These are phyloP conservation scores for Lates japonicus DNA, from an alignment of 2,797 vertebrate species.

Conservation along the genomic window DNA sequence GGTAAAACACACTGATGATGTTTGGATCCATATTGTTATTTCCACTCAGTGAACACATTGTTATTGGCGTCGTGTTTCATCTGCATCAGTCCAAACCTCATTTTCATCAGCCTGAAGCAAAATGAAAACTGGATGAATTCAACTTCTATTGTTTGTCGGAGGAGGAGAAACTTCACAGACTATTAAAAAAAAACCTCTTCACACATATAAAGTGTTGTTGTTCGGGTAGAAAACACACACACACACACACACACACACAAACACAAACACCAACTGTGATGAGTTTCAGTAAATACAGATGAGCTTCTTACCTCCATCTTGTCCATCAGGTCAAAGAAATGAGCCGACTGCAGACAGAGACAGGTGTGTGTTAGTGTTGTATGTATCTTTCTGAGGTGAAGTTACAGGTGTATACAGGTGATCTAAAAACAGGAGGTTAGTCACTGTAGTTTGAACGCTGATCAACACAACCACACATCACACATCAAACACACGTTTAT, in stretches of 20 bases:
- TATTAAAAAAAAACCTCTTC: too few relatives aligned
- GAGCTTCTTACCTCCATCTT: slow-evolving; percentile 92
- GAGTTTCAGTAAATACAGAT: background rate
- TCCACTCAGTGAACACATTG: too few relatives aligned
- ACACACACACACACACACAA: background rate
- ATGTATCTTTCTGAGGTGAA: background rate
- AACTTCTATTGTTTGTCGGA: background rate
- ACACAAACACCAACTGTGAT: background rate
- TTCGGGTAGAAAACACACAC: too few relatives aligned
- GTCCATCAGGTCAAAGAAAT: slow-evolving; percentile 95
- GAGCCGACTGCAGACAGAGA: slow-evolving; percentile 87
- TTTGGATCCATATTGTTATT: too few relatives aligned
- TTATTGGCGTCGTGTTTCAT: too few relatives aligned
- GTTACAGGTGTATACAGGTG: too few relatives aligned
- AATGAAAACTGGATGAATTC: background rate
- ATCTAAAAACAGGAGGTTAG: background rate
- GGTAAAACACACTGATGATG: too few relatives aligned
- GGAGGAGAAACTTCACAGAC: too few relatives aligned
- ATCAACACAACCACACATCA: too few relatives aligned
- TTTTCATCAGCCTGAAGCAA: background rate
- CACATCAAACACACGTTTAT: too few relatives aligned
- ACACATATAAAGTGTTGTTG: too few relatives aligned
- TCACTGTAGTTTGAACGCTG: too few relatives aligned
- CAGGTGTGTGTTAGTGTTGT: background rate
- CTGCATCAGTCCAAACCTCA: background rate